phyloP scores from a whole-genome alignment of 2,797 vertebrate species.

The Chanos chanos region DNA sequence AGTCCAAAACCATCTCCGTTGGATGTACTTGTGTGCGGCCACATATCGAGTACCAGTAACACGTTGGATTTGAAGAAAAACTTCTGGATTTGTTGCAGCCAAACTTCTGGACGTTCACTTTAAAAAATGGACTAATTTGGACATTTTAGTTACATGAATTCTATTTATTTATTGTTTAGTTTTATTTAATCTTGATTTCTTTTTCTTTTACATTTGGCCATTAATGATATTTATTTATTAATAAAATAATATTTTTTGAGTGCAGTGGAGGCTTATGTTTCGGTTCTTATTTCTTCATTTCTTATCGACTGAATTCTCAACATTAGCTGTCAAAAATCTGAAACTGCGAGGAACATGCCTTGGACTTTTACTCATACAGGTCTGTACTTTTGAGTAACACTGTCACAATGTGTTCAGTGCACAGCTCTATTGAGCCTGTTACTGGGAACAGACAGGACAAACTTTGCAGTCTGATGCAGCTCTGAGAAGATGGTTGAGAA shows the following conservation, averaged over 20 bases:
- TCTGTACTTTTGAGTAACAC: no score
- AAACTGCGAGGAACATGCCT: no score
- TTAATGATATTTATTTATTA: slow-evolving; percentile 49
- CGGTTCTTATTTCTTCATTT: no score
- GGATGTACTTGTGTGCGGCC: slow-evolving; percentile 76
- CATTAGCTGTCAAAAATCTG: no score
- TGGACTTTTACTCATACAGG: no score
- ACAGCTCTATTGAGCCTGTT: no score
- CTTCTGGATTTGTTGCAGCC: neutral
- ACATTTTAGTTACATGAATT: neutral
- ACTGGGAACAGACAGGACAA: no score
- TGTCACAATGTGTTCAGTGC: no score
- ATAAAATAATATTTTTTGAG: slow-evolving; percentile 11
- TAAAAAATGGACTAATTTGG: slow-evolving; percentile 23
- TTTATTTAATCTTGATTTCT: neutral
- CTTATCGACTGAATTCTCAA: no score
- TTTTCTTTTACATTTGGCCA: slow-evolving; percentile 16
- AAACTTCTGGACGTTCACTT: slow-evolving; percentile 13
- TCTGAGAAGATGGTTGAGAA: no score
- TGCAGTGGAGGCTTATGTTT: no score
- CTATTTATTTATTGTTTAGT: slow-evolving; percentile 8
- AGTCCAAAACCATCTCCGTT: slow-evolving; percentile 61
- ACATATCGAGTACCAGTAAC: slow-evolving; percentile 35
- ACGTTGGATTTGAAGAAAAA: slow-evolving; percentile 51
- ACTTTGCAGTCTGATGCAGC: no score